phyloP scores from a whole-genome alignment of 1,140 invertebrate genomes.

The Gonatopus flavifemur region DNA sequence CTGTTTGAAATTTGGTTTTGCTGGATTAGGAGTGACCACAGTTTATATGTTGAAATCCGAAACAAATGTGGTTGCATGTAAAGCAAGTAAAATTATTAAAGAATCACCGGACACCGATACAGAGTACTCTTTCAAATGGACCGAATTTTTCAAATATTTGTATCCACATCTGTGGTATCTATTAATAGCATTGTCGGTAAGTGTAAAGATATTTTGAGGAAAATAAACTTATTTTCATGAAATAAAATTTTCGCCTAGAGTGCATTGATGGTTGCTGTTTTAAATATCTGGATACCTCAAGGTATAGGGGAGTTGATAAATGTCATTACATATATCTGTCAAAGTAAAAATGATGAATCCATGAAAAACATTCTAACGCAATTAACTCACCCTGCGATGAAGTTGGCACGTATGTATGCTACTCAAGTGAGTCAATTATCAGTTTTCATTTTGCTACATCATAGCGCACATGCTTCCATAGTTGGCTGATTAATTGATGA shows the following conservation, averaged over 20 bases:
- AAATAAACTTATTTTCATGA: too few relatives aligned
- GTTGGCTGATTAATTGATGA: constrained; percentile 1
- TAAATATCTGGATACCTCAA: constrained; percentile 82
- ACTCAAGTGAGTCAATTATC: constrained; percentile 64
- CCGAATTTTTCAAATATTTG: constrained; percentile 66
- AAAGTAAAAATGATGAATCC: constrained; percentile 28
- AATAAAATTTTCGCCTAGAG: constrained; percentile 62
- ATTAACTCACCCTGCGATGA: constrained; percentile 67
- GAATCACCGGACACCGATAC: constrained; percentile 4
- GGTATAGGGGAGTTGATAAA: constrained; percentile 77
- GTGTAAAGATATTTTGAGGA: constrained; percentile 35
- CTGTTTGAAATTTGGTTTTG: constrained; percentile 20
- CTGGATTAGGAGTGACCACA: constrained; percentile 18
- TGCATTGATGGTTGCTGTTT: constrained; percentile 74
- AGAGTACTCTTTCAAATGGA: constrained; percentile 59
- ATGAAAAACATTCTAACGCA: constrained; percentile 61
- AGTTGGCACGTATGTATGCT: constrained; percentile 68
- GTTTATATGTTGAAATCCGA: constrained; percentile 14
- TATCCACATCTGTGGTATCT: constrained; percentile 62
- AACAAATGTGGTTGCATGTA: constrained; percentile 8
- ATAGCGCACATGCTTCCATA: not conserved
- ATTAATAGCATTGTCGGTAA: constrained; percentile 61
- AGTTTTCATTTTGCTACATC: not conserved
- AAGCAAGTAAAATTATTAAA: constrained; percentile 4
- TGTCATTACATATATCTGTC: constrained; percentile 64